Evolutionary conservation across 2,797 vertebrate genomes (phyloP), one percentile per base, ranked within the genome.

Genomic region (Cheirogaleus major): DNA sequence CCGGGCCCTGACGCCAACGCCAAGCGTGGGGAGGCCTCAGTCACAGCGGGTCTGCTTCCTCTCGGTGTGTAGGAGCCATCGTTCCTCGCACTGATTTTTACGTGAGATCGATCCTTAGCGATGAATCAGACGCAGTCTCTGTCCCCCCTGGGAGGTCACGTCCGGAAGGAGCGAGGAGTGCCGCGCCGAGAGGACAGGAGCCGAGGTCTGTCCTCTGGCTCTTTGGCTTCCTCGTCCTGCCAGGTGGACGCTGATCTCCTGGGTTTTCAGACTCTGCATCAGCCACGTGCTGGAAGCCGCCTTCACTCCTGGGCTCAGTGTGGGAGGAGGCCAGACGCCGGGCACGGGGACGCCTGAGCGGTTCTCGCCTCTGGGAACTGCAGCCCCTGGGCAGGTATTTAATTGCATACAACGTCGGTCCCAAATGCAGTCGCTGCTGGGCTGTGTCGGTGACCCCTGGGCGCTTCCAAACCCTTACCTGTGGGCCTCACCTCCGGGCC

Each of bases 81-180:
- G 25, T 70, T 76, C 18, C 52, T 43, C 30, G 20, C 23, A 14
- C 57, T 48, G n/a, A 35, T 83, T 41, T 48, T 63, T 38, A 61
- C 30, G 3, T n/a, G 23, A 2, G 0, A 2, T 22, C n/a, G 1
- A n/a, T n/a, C n/a, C n/a, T 57, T 78, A 1, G 22, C n/a, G 61
- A 35, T 17, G 8, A 52, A 10, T n/a, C 22, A 57, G 22, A 52
- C 3, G 14, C 20, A 10, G 30, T 10, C 22, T n/a, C 11, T 32
- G 57, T 20, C 35, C 41, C 65, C 32, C 17, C 2, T 2, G 35
- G 14, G 11, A 27, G 27, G 17, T 8, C 38, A 35, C 9, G 23
- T 32, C 20, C 82, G 10, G 43, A 78, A 57, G 55, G 22, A 43
- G 23, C 30, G 30, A 20, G 50, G 23, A 45, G 25, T 7, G 10